These are phyloP conservation scores for Anthonomus grandis DNA, from an alignment of 1,140 invertebrate genomes.

Conservation along the genomic window DNA sequence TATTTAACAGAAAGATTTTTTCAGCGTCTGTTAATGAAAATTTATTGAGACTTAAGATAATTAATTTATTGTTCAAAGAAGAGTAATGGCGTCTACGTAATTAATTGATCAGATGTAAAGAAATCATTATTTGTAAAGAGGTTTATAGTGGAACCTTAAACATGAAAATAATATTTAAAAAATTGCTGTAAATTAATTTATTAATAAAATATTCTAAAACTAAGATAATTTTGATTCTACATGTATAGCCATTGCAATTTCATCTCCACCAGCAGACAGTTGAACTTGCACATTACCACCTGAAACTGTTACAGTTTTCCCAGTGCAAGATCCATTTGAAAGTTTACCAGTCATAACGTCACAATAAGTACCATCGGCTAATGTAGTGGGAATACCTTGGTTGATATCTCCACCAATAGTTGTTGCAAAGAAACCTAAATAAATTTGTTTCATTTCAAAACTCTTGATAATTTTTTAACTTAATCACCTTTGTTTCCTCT, in stretches of 20 bases:
- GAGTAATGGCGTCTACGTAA: too few relatives aligned
- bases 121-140: too few relatives aligned
- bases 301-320: conserved; percentile 64
- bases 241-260: conserved; percentile 78
- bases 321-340: conserved; percentile 61
- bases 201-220: too few relatives aligned
- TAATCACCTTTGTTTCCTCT: conserved; percentile 64
- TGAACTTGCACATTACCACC: conserved; percentile 61
- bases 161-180: too few relatives aligned
- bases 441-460: background rate
- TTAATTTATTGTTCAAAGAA: too few relatives aligned
- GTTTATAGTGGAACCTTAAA: too few relatives aligned
- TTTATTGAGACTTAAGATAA: too few relatives aligned
- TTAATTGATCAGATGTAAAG: too few relatives aligned
- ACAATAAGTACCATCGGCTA: conserved; percentile 77
- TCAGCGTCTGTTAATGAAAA: too few relatives aligned
- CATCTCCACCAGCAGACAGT: conserved; percentile 57
- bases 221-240: conserved; percentile 38
- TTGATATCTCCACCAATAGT: conserved; percentile 62
- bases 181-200: too few relatives aligned
- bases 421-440: conserved; percentile 66
- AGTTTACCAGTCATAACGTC: conserved; percentile 76
- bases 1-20: too few relatives aligned
- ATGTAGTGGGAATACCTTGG: conserved; percentile 59
- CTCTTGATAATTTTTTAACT: conserved; percentile 60